Conservation (phyloP, 2,888 invertebrate genomes). For the Trissolcus japonicus region DNA sequence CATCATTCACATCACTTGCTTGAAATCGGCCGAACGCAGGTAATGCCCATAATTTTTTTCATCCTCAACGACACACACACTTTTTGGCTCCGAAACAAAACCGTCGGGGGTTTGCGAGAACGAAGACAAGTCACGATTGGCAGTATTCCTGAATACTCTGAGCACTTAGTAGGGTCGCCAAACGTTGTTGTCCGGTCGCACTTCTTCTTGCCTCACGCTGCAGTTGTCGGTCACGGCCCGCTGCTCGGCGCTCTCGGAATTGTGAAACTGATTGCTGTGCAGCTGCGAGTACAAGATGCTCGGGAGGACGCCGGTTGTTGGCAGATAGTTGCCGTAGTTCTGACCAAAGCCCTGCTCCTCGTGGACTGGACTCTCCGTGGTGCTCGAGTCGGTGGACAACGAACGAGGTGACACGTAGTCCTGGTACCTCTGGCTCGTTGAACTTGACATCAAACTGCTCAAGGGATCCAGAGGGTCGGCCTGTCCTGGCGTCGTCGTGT, state of each 20-base stretch:
- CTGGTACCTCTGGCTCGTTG: constrained; percentile 72
- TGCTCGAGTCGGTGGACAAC: constrained; percentile 88
- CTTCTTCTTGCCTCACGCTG: constrained; percentile 73
- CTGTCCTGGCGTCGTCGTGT: constrained; percentile 81
- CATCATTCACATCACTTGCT: constrained; percentile 43
- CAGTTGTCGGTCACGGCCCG: constrained; percentile 71
- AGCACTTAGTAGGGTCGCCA: constrained; percentile 73
- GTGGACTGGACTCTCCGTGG: constrained; percentile 89
- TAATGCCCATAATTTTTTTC: constrained; percentile 53
- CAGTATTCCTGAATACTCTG: constrained; percentile 11
- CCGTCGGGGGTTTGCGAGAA: constrained; percentile 6
- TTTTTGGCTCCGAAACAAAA: constrained; percentile 10
- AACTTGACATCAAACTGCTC: constrained; percentile 70
- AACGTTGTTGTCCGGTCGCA: constrained; percentile 74
- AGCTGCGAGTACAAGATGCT: constrained; percentile 90
- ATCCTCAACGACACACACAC: background rate
- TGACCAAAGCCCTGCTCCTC: constrained; percentile 82
- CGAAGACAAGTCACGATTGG: constrained; percentile 39
- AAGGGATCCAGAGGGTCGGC: constrained; percentile 73
- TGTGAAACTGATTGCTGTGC: constrained; percentile 80
- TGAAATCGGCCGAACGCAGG: constrained; percentile 41
- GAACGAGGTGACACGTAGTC: constrained; percentile 81
- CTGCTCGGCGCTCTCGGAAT: constrained; percentile 72
- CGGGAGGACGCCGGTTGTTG: constrained; percentile 84
- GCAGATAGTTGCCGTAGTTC: constrained; percentile 81